phyloP scores from a whole-genome alignment of 2,113 vertebrate species.

The Nerophis ophidion region DNA sequence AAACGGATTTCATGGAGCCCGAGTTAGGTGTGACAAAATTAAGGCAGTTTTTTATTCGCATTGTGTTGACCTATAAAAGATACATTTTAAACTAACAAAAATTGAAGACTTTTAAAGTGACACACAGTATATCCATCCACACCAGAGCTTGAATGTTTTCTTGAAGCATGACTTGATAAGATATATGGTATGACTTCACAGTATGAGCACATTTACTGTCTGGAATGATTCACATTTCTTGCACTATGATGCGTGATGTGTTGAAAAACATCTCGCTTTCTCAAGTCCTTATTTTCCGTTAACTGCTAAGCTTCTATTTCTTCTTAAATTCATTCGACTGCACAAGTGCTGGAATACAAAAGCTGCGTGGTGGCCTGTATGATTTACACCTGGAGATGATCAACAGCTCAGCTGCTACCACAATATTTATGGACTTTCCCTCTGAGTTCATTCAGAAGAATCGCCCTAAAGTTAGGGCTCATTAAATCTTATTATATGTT shows the following conservation, averaged over 20 bases:
- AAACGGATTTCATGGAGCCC: no score
- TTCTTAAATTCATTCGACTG: neutral
- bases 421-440: constrained; percentile 36
- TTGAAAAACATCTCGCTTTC: constrained; percentile 14
- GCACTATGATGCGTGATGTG: constrained; percentile 21
- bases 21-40: no score
- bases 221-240: constrained; percentile 40
- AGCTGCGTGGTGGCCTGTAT: neutral
- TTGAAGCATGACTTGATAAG: neutral
- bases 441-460: constrained; percentile 18
- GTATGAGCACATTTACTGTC: constrained; percentile 1
- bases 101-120: no score
- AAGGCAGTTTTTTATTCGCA: no score
- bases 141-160: neutral
- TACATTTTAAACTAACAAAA: no score
- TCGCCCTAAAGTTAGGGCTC: constrained; percentile 13
- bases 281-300: neutral
- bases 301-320: neutral
- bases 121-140: neutral
- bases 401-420: constrained; percentile 16
- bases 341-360: constrained; percentile 2
- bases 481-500: neutral
- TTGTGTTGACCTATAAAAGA: no score
- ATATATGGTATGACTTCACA: neutral
- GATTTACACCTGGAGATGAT: constrained; percentile 18